Conservation (phyloP, 1,140 invertebrate species). For the Dolichoris vasculosae region DNA sequence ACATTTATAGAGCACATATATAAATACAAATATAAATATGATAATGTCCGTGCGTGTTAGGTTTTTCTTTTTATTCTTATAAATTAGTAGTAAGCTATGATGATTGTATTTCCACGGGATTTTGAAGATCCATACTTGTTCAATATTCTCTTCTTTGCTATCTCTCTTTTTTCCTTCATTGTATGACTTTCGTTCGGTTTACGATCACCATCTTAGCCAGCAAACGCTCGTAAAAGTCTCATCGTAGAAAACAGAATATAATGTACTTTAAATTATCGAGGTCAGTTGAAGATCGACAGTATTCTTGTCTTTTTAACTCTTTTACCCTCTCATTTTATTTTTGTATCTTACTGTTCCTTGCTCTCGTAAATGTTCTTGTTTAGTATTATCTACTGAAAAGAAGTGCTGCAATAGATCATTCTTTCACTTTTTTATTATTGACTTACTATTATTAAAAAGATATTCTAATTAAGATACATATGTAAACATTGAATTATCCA, state of each 20-base stretch:
- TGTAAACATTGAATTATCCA: too few species aligned
- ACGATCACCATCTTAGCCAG: slow-evolving; percentile 47
- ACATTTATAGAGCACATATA: neutral
- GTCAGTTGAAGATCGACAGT: slow-evolving; percentile 53
- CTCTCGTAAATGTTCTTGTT: slow-evolving; percentile 54
- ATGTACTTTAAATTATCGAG: slow-evolving; percentile 65
- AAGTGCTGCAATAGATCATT: neutral
- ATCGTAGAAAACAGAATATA: slow-evolving; percentile 61
- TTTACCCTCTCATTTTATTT: neutral
- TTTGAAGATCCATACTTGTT: neutral
- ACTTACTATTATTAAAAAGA: neutral
- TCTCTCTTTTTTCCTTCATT: neutral
- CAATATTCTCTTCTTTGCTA: neutral
- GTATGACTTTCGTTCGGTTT: slow-evolving; percentile 48
- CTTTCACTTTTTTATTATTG: neutral
- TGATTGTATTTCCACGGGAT: neutral
- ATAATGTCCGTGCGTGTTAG: too few species aligned
- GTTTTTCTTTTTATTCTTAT: neutral
- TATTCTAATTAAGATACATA: neutral
- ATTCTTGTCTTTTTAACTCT: slow-evolving; percentile 3
- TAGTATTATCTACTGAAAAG: slow-evolving; percentile 52
- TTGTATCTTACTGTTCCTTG: neutral
- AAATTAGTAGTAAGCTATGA: neutral
- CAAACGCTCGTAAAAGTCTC: slow-evolving; percentile 55
- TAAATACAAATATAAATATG: neutral